These are phyloP conservation scores for Echinometra lucunter DNA, from an alignment of 53 echinoderm and acorn worm species.

Conservation along the genomic window DNA sequence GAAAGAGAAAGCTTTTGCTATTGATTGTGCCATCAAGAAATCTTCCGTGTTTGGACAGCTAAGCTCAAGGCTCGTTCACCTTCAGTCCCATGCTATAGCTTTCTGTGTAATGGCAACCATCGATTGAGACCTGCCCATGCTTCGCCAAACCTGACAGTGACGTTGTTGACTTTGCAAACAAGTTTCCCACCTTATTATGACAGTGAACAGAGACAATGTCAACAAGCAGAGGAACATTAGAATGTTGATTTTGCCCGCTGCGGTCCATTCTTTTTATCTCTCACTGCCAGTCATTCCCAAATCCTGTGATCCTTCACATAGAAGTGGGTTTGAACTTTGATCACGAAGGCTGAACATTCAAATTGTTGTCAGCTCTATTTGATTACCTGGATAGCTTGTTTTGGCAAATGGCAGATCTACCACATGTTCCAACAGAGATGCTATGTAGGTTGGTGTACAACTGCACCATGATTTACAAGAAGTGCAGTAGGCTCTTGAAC, in stretches of 20 bases:
- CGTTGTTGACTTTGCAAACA: slow-evolving; percentile 64
- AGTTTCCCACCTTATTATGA: slow-evolving; percentile 65
- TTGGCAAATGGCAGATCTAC: background rate
- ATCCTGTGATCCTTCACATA: slow-evolving; percentile 2
- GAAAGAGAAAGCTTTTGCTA: background rate
- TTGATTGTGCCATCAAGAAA: slow-evolving; percentile 37
- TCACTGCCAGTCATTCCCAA: slow-evolving; percentile 26
- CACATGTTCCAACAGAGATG: background rate
- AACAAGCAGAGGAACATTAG: slow-evolving; percentile 60
- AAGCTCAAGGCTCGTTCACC: slow-evolving; percentile 51
- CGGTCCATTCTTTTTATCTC: slow-evolving; percentile 1
- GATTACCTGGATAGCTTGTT: slow-evolving; percentile 30
- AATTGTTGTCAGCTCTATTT: background rate
- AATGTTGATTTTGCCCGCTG: background rate
- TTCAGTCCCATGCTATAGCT: slow-evolving; percentile 33
- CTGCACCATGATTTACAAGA: background rate
- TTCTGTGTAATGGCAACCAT: slow-evolving; percentile 63
- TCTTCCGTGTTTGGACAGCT: slow-evolving; percentile 44
- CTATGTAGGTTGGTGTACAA: background rate
- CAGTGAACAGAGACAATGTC: slow-evolving; percentile 55
- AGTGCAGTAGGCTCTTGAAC: background rate
- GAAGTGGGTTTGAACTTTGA: slow-evolving; percentile 46
- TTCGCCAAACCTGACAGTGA: slow-evolving; percentile 50
- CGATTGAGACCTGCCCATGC: slow-evolving; percentile 49
- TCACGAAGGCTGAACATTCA: background rate